Base-by-base conservation (phyloP, 2,113 vertebrate genomes). In the Pampusana beccarii region DNA sequence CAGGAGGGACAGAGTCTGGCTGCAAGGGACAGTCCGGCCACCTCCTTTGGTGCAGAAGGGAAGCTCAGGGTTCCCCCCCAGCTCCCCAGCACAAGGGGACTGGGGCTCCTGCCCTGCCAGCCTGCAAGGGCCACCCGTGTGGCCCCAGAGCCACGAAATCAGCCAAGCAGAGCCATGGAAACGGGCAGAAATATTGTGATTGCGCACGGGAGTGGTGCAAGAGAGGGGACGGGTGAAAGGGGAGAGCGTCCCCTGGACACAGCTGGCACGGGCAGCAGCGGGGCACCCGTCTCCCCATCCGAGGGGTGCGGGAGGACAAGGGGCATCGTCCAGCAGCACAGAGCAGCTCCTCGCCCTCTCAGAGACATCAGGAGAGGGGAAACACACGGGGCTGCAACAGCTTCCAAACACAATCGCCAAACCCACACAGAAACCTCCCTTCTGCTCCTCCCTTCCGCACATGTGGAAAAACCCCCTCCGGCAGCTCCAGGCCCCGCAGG, bases 241-340 rank as follows among this genome's bases (percentile, higher is more conserved):
- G 33, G 24, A 60, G 31, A 34, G 33, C 40, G 26, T 5, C 48
- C 46, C 40, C 40, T 13, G 16, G 28, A 0, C 38, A 28, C 33
- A 38, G 48, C 38, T 26, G 38, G 61, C 20, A 44, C 4, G 8
- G 4, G 38, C 58, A 40, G 29, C 67, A 31, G 38, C 8, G 17
- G 5, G 46, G 53, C 23, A 15, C 3, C 38, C 2, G 1, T 9
- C 10, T 6, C 66, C 24, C 6, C 42, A 5, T 2, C 17, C 1
- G 29, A n/a, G 51, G 13, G 72, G 44, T 29, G 36, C 15, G 3
- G 28, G 62, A 50, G 58, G 57, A 20, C 66, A 24, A 19, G 9
- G 28, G 44, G 44, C 44, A 46, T 46, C 44, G 9, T 46, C 44
- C 44, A 46, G 44, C 70, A n/a, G 21, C 7, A 5, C 61, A 16